Evolutionary conservation across 2,888 invertebrate species (phyloP), one percentile per base, ranked within the genome.

Genomic region (Neocrepidodera transversa): DNA sequence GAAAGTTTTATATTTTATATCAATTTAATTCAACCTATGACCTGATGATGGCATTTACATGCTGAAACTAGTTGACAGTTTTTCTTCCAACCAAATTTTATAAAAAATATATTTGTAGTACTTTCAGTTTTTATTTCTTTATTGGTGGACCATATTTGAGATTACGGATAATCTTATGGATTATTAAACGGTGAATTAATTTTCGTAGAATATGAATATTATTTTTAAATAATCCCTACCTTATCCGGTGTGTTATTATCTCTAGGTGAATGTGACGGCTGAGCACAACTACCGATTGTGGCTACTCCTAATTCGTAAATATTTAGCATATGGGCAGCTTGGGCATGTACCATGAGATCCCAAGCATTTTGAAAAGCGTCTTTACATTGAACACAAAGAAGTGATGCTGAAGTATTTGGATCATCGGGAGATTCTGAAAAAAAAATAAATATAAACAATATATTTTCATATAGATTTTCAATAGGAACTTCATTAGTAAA

Each of bases 261-360:
- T 54, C 78, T 70, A 0, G 78, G 78, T n/a, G 78, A 78, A 47
- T 75, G 68, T 1, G 74, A 73, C 18, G 78, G 78, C 7, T 78
- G 78, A 10, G 76, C 68, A 68, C 78, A 79, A 54, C 75, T 76
- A 20, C 71, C 74, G 61, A 77, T 68, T 18, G 76, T 64, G 10
- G 80, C 79, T 38, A 79, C 75, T 10, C 85, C 85, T 66, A 86
- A 78, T 77, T 86, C 85, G 79, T 87, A 87, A 68, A 87, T 86
- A 77, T 86, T 86, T 73, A 87, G 79, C 85, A 86, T 86, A 74
- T 87, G 87, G 26, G 86, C 85, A 4, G 86, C 85, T 73, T 87
- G 87, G 54, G 86, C 86, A 74, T 87, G 87, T 13, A 87, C 87
- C 86, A 87, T 86, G 62, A 87, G 78, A 75, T 87, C 87, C 87